These are phyloP conservation scores for Anolis apletophallus DNA, from an alignment of 2,797 vertebrate genomes.

Conservation along the genomic window DNA sequence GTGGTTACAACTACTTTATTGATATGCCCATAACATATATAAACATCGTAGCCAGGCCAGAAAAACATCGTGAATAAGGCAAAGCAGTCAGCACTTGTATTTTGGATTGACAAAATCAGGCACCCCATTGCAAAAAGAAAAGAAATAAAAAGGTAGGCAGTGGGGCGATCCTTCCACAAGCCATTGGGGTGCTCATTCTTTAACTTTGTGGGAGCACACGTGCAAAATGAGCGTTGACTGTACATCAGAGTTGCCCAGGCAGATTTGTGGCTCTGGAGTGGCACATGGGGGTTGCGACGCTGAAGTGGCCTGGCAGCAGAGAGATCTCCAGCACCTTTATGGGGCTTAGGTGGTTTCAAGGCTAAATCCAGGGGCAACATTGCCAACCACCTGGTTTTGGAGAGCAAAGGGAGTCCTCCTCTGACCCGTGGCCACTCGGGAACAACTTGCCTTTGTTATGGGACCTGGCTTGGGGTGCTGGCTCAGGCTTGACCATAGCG, in stretches of 20 bases:
- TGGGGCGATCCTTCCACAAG: not conserved
- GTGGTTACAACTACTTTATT: not conserved
- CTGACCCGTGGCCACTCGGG: not conserved
- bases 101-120: not conserved
- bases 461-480: not conserved
- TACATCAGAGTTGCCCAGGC: not conserved
- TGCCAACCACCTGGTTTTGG: not conserved
- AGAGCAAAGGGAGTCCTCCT: not conserved
- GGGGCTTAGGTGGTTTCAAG: not conserved
- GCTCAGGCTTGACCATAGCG: slow-evolving; percentile 4
- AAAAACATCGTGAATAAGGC: not conserved
- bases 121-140: too few species aligned
- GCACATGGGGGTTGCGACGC: rapidly evolving
- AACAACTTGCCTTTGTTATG: not conserved
- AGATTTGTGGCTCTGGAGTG: not conserved
- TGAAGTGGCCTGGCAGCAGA: not conserved
- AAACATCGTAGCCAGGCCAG: not conserved
- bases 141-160: too few species aligned
- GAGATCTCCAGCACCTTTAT: not conserved
- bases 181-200: not conserved
- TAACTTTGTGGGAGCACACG: not conserved
- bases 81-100: not conserved
- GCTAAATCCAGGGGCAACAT: rapidly evolving
- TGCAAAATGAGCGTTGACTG: not conserved
- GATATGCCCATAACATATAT: not conserved